Evolutionary conservation across 2,888 invertebrate genomes (phyloP).

Genomic region (Pandemis heparana): DNA sequence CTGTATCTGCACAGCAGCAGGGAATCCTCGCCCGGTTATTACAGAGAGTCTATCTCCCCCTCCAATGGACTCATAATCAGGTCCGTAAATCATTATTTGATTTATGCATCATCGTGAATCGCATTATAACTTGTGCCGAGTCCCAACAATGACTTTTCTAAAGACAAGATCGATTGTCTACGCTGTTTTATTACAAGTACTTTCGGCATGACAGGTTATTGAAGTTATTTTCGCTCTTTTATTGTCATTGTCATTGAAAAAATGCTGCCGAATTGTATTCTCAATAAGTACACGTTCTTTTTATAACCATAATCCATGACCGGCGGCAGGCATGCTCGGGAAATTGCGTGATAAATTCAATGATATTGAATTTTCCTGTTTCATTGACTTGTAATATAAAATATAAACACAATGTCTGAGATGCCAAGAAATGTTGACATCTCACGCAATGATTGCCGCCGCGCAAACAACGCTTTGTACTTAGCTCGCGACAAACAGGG

Average conservation of each 20-base stretch:
- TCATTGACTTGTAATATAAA: slow-evolving; percentile 10
- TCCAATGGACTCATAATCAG: slow-evolving; percentile 80
- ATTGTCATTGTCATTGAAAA: neutral
- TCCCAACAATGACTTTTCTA: slow-evolving; percentile 45
- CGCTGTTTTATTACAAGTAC: slow-evolving; percentile 7
- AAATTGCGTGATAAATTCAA: slow-evolving; percentile 11
- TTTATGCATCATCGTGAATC: slow-evolving; percentile 13
- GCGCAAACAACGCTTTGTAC: slow-evolving; percentile 3
- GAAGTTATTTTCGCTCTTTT: slow-evolving; percentile 9
- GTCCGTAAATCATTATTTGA: slow-evolving; percentile 56
- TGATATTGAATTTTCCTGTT: slow-evolving; percentile 22
- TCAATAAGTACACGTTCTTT: neutral
- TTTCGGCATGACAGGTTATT: neutral
- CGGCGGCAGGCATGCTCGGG: slow-evolving; percentile 9
- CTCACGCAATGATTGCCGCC: slow-evolving; percentile 2
- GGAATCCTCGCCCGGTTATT: slow-evolving; percentile 84
- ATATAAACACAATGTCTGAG: slow-evolving; percentile 4
- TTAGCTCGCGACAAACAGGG: slow-evolving; percentile 20
- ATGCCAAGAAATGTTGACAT: slow-evolving; percentile 19
- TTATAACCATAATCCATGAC: slow-evolving; percentile 13
- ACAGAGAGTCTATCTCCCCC: slow-evolving; percentile 83
- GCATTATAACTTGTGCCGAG: slow-evolving; percentile 49
- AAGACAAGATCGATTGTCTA: slow-evolving; percentile 1
- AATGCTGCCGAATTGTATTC: neutral
- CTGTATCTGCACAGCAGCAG: slow-evolving; percentile 76